A percentile compares a stretch with the other conserved stretches of the same genome.
Conservation (phyloP, 1,140 invertebrate genomes). For the Pristionchus pacificus region DNA sequence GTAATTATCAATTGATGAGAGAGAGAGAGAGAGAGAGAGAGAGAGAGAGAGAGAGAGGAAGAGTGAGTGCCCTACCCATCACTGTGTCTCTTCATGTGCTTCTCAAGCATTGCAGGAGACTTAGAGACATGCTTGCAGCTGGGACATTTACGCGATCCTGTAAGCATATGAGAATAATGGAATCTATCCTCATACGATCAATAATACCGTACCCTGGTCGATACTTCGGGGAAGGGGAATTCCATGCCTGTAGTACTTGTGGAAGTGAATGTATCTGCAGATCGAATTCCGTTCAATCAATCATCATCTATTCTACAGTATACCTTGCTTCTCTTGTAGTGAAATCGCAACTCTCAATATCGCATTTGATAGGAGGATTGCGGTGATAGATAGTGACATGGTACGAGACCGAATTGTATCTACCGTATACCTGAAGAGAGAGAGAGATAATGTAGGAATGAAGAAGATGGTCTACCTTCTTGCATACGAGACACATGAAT, state of each 20-base stretch:
- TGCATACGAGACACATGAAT: slow-evolving; percentile 42
- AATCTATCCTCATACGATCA: background rate
- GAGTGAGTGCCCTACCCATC: no score
- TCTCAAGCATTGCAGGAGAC: slow-evolving; percentile 37
- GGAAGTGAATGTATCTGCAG: slow-evolving; percentile 55
- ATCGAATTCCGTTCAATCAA: background rate
- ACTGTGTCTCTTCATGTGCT: slow-evolving; percentile 29
- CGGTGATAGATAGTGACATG: slow-evolving; percentile 57
- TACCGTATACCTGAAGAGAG: slow-evolving; percentile 52
- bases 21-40: slow-evolving; percentile 9
- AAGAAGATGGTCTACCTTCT: slow-evolving; percentile 33
- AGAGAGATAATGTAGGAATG: slow-evolving; percentile 25
- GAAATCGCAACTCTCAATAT: slow-evolving; percentile 50
- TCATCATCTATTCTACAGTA: background rate
- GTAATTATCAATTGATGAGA: background rate
- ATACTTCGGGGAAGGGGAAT: slow-evolving; percentile 51
- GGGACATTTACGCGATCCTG: slow-evolving; percentile 30
- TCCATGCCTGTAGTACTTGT: slow-evolving; percentile 55
- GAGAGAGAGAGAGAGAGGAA: slow-evolving; percentile 4
- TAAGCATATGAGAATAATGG: no score
- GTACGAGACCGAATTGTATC: slow-evolving; percentile 55
- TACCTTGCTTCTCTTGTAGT: slow-evolving; percentile 45
- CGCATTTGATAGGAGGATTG: slow-evolving; percentile 53
- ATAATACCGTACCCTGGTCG: slow-evolving; percentile 43
- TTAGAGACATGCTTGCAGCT: slow-evolving; percentile 37